Percentiles rank a stretch among this genome's conserved stretches.
These are phyloP conservation scores for Tineola bisselliella DNA, from an alignment of 2,888 invertebrate species.

Conservation along the genomic window DNA sequence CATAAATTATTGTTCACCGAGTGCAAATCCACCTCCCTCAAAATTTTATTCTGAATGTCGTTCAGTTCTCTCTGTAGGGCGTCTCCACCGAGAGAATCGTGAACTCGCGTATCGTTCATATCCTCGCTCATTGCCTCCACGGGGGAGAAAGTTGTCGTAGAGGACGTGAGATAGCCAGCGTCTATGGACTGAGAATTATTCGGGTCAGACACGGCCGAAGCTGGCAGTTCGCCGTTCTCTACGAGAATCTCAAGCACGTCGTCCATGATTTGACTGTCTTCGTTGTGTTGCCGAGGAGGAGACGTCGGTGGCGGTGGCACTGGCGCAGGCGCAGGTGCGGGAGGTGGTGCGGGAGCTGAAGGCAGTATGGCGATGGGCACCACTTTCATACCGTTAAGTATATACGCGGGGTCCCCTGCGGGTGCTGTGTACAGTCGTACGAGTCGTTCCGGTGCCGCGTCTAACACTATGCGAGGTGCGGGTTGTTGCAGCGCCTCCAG, in stretches of 20 bases:
- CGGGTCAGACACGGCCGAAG: constrained; percentile 80
- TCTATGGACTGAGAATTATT: constrained; percentile 31
- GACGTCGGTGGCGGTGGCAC: constrained; percentile 39
- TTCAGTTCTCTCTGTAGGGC: constrained; percentile 52
- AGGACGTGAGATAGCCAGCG: constrained; percentile 11
- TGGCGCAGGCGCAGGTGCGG: constrained; percentile 47
- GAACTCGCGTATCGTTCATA: constrained; percentile 24
- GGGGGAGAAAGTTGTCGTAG: constrained; percentile 36
- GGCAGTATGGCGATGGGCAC: constrained; percentile 62
- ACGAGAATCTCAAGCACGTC: constrained; percentile 94
- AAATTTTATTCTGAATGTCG: constrained; percentile 56
- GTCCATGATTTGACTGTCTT: constrained; percentile 82
- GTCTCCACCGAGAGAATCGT: constrained; percentile 48
- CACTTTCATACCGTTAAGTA: constrained; percentile 71
- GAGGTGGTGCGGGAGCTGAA: constrained; percentile 47
- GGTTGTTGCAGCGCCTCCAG: constrained; percentile 70
- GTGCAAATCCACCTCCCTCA: constrained; percentile 48
- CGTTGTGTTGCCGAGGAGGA: constrained; percentile 25
- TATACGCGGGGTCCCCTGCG: constrained; percentile 62
- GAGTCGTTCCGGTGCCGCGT: constrained; percentile 35
- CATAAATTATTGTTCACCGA: constrained; percentile 22
- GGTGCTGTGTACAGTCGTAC: constrained; percentile 41
- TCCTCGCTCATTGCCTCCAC: constrained; percentile 12
- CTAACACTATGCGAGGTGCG: constrained; percentile 32
- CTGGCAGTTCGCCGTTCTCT: constrained; percentile 90